Base-by-base conservation (phyloP, 1,140 invertebrate genomes). In the Lepidurus packardi region DNA sequence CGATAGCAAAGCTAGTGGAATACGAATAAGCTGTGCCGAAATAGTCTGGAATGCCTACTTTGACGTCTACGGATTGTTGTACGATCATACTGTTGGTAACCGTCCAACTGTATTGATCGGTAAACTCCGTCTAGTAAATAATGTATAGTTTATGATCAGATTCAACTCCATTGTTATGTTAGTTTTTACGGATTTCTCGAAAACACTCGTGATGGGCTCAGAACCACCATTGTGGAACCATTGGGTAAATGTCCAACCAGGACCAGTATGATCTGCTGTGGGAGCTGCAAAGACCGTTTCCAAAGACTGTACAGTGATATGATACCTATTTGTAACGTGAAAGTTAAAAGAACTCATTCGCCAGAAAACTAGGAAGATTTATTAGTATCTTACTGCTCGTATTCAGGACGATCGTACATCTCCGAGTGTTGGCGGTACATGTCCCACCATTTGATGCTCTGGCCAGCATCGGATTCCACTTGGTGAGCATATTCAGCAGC, bases 151-250 rank as follows among this genome's bases (percentile, higher is more conserved):
- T n/a, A 16, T 21, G n/a, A 13, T n/a, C 13, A 16, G 13, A 7
- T 65, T n/a, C 1, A 7, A 65, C 3, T n/a, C 8, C 3, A 21
- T 7, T n/a, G 21, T 65, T 65, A 34, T 34, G 34, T 34, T 65
- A 65, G 53, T 7, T 9, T 7, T 2, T 65, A 65, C 53, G 16
- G 53, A 65, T 65, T 65, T 65, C 6, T 13, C 21, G 1, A 65
- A 65, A 65, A 65, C 53, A 16, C 53, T 65, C 7, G 53, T 65
- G 53, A 65, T 65, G 13, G 53, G 53, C 21, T 65, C 53, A 21
- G 53, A 65, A 21, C 53, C 53, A n/a, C 53, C 53, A 65, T 65
- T 65, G 53, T 65, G 53, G 53, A 65, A 65, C 53, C 53, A 65
- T 16, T 65, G 53, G 21, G 53, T 65, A 16, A 65, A 65, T 5